Conservation (phyloP, 2,888 invertebrate species). For the Lepetodrilus schrolli region DNA sequence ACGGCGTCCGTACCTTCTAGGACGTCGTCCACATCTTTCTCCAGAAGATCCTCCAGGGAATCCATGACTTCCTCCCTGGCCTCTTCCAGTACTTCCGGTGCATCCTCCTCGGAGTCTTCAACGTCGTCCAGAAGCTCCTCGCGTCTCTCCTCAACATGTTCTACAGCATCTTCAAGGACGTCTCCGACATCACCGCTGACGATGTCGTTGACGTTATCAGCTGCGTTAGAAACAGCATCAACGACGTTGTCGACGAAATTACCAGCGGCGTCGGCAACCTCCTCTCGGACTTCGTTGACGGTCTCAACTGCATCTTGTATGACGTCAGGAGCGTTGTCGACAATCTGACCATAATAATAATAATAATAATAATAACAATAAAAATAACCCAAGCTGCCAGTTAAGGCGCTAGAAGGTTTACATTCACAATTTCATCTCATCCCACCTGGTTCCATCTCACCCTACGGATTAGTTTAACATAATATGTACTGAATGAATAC, state of each 20-base stretch:
- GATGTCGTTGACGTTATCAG: not conserved
- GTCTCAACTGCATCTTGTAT: not conserved
- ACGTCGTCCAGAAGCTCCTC: not conserved
- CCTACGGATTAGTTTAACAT: no score
- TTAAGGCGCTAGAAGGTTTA: no score
- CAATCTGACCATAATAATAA: no score
- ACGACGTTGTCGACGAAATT: not conserved
- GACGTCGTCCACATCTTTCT: not conserved
- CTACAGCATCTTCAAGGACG: slow-evolving; percentile 2
- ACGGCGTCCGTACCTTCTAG: not conserved
- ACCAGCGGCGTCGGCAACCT: not conserved
- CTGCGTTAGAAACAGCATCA: not conserved
- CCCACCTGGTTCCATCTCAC: no score
- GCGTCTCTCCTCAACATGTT: not conserved
- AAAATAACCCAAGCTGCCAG: no score
- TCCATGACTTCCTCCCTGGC: slow-evolving; percentile 11
- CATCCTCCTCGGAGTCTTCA: not conserved
- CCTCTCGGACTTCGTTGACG: not conserved
- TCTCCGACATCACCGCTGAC: slow-evolving; percentile 27
- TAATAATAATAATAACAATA: no score
- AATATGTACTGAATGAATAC: no score
- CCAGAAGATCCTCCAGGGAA: slow-evolving; percentile 1
- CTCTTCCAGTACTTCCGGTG: not conserved
- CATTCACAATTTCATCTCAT: no score
- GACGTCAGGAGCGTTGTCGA: not conserved